A percentile compares a stretch with the other conserved stretches of the same genome.
phyloP scores from a whole-genome alignment of 2,113 vertebrate genomes.

The Hydrolagus affinis region DNA sequence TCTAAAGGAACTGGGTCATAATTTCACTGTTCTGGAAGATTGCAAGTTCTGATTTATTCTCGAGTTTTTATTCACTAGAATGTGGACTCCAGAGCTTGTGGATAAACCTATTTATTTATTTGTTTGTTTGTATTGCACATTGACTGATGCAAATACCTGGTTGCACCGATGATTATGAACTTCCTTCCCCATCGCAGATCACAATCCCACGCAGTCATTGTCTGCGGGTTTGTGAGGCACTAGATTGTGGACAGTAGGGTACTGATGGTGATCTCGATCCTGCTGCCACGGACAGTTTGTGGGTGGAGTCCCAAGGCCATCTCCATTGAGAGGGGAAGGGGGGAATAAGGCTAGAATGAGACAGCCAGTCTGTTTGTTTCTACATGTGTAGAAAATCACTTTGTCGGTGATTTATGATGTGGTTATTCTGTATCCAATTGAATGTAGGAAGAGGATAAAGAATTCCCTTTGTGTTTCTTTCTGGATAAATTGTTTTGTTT shows the following conservation, averaged over 20 bases:
- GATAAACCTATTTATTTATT: constrained; percentile 46
- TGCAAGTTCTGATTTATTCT: constrained; percentile 39
- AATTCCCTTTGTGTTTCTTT: neutral
- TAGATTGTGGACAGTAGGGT: neutral
- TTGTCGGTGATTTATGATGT: no score
- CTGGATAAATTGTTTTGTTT: constrained; percentile 55
- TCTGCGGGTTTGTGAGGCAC: neutral
- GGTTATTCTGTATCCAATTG: no score
- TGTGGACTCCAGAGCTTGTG: constrained; percentile 31
- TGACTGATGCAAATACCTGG: neutral
- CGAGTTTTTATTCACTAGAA: constrained; percentile 37
- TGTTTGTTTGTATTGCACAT: constrained; percentile 32
- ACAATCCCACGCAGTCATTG: neutral
- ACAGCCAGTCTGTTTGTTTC: no score
- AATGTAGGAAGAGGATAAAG: no score
- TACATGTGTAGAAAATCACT: no score
- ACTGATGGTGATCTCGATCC: neutral
- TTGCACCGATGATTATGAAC: neutral
- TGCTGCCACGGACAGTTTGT: neutral
- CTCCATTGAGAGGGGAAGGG: no score
- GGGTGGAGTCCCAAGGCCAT: no score
- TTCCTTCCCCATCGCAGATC: neutral
- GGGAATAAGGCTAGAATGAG: no score
- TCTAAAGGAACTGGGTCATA: constrained; percentile 54
- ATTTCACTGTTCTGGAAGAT: constrained; percentile 44